These are phyloP conservation scores for Matsumyia berberina DNA, from an alignment of 2,888 invertebrate genomes.

Conservation along the genomic window DNA sequence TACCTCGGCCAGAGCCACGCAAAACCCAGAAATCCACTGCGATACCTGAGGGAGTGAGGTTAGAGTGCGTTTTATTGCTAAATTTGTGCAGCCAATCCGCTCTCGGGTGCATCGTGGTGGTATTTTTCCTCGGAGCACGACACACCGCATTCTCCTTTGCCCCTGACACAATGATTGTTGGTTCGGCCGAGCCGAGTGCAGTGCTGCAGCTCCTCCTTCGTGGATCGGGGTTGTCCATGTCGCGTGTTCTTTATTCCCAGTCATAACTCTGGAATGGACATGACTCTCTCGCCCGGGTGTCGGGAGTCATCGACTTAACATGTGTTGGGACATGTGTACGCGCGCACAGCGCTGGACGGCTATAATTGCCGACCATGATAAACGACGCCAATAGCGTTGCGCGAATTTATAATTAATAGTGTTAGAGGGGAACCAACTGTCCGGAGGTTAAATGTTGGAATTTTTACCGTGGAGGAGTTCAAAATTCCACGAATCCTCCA, in stretches of 20 bases:
- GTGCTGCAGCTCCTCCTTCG: not conserved
- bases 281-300: constrained; percentile 65
- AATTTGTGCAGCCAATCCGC: constrained; percentile 51
- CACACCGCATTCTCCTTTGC: constrained; percentile 24
- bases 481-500: constrained; percentile 45
- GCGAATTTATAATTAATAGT: constrained; percentile 73
- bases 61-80: constrained; percentile 65
- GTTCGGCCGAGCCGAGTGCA: constrained; percentile 13
- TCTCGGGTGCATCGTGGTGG: constrained; percentile 44
- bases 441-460: constrained; percentile 64
- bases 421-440: constrained; percentile 39
- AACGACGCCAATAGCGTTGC: constrained; percentile 70
- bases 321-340: constrained; percentile 71
- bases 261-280: constrained; percentile 71
- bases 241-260: constrained; percentile 74
- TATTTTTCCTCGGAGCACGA: constrained; percentile 50
- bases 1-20: constrained; percentile 66
- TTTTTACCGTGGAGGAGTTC: constrained; percentile 43
- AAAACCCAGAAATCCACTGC: constrained; percentile 27
- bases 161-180: constrained; percentile 38
- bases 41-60: constrained; percentile 50
- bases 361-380: constrained; percentile 66
- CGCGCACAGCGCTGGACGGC: constrained; percentile 45
- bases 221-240: constrained; percentile 40
- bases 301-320: constrained; percentile 70